phyloP scores from a whole-genome alignment of 2,888 invertebrate species.

The Athrips mouffetella region DNA sequence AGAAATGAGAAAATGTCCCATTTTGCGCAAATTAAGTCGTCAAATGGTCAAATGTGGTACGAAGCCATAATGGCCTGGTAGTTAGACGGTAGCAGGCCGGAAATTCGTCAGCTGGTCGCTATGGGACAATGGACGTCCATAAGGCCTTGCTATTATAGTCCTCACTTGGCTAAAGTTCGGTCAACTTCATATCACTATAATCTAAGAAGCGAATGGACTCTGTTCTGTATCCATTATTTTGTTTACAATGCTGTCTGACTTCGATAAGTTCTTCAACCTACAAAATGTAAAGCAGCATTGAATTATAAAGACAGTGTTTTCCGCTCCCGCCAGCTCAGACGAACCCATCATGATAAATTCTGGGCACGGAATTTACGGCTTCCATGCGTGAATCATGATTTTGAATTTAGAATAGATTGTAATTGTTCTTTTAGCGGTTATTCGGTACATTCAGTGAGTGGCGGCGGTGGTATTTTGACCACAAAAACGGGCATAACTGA shows the following conservation, averaged over 20 bases:
- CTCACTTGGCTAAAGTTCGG: constrained; percentile 1
- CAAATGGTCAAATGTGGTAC: neutral
- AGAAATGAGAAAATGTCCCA: neutral
- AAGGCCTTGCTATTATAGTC: constrained; percentile 5
- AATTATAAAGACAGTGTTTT: neutral
- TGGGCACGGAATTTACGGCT: constrained; percentile 6
- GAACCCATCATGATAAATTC: constrained; percentile 12
- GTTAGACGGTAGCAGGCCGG: constrained; percentile 11
- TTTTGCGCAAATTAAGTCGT: constrained; percentile 1
- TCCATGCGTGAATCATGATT: constrained; percentile 11
- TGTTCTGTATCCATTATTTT: neutral
- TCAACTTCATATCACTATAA: neutral
- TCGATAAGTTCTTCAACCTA: neutral
- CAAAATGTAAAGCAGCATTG: neutral
- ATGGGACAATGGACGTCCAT: constrained; percentile 12
- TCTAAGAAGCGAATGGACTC: neutral
- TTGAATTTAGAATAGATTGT: constrained; percentile 10
- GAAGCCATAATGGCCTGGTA: neutral
- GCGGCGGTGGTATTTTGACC: too few species aligned
- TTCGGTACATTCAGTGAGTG: neutral
- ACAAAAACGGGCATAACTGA: too few species aligned
- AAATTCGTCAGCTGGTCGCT: constrained; percentile 12
- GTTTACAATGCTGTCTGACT: neutral
- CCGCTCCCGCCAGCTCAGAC: too few species aligned
- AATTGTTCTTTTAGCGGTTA: neutral